Evolutionary conservation across 2,797 vertebrate genomes (phyloP).

Genomic region (Pelochelys cantorii): DNA sequence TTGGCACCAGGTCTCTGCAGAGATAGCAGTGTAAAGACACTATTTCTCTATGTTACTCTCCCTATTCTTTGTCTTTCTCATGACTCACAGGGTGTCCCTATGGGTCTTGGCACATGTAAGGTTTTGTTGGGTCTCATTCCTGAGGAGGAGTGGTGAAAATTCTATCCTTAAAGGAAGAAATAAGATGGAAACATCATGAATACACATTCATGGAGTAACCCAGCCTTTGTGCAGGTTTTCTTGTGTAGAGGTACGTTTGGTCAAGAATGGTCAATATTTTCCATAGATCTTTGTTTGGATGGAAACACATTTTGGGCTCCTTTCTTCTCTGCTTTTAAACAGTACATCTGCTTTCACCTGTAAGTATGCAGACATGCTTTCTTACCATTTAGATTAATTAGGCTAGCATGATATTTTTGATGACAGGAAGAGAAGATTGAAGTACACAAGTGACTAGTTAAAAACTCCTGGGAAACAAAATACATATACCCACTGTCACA

Average conservation of each 20-base stretch:
- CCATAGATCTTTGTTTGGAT: not conserved
- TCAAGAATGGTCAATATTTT: not conserved
- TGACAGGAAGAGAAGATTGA: constrained; percentile 7
- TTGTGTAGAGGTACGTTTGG: not conserved
- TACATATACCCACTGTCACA: constrained; percentile 47
- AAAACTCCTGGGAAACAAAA: constrained; percentile 60
- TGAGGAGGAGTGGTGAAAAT: not conserved
- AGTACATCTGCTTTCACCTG: not conserved
- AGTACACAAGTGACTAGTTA: constrained; percentile 2
- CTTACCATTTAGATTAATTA: constrained; percentile 34
- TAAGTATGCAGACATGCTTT: not conserved
- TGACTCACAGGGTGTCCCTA: not conserved
- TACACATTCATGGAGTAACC: not conserved
- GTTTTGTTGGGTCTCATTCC: not conserved
- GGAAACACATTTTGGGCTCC: not conserved
- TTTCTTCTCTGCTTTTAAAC: not conserved
- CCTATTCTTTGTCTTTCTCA: not conserved
- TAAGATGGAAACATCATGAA: not conserved
- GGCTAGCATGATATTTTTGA: not conserved
- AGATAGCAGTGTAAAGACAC: not conserved
- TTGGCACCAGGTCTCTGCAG: not conserved
- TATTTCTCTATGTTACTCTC: not conserved
- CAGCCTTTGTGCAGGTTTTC: not conserved
- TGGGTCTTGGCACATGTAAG: not conserved
- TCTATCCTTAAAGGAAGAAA: not conserved